These are phyloP conservation scores for Crocodylus rhombifer DNA, from an alignment of 2,797 vertebrate species.

Conservation along the genomic window DNA sequence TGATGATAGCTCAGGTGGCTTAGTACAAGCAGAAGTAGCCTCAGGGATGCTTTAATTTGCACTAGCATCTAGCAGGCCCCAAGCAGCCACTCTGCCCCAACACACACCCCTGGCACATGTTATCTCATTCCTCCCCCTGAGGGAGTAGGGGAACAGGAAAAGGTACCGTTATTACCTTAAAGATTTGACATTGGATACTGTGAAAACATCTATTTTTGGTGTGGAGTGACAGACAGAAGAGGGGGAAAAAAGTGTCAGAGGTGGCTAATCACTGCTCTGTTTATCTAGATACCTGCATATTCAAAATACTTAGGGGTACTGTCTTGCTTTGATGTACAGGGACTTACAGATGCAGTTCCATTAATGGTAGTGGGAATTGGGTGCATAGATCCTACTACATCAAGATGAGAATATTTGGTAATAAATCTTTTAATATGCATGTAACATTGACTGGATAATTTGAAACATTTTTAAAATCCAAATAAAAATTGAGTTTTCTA, in stretches of 20 bases:
- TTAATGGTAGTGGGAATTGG: conserved; percentile 42
- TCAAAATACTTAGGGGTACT: conserved; percentile 29
- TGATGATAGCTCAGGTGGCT: background rate
- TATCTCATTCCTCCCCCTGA: background rate
- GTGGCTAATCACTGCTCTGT: conserved; percentile 44
- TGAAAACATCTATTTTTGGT: background rate
- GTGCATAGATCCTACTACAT: conserved; percentile 49
- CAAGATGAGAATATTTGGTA: conserved; percentile 66
- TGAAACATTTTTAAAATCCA: conserved; percentile 78
- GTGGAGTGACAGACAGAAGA: conserved; percentile 2
- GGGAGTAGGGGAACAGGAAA: background rate
- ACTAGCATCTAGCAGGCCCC: background rate
- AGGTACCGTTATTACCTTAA: background rate
- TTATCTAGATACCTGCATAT: conserved; percentile 43
- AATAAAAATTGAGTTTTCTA: conserved; percentile 78
- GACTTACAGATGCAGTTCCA: conserved; percentile 34
- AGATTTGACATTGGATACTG: conserved; percentile 3
- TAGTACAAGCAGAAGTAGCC: accelerated
- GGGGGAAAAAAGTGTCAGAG: background rate
- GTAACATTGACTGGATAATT: conserved; percentile 73
- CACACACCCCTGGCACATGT: background rate
- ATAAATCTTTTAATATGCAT: conserved; percentile 73
- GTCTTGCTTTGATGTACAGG: conserved; percentile 39
- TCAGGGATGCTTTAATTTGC: background rate
- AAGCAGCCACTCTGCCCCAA: background rate